Conservation (phyloP, 37 sponge, comb jelly and placozoan genomes). For the Hormiphora californensis region DNA sequence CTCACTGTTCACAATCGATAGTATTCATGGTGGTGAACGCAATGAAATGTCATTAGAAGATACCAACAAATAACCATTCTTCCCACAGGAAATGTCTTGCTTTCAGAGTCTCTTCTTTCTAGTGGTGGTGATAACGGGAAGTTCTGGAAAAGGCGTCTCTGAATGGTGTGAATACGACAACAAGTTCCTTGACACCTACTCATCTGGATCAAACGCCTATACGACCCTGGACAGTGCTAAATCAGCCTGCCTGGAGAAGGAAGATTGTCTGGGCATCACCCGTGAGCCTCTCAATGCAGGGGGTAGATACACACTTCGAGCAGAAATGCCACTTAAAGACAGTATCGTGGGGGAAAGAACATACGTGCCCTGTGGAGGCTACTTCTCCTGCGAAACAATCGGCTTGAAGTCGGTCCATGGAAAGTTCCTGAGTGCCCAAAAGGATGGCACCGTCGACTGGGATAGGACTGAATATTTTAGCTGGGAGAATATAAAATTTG, state of each 20-base stretch:
- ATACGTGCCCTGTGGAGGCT: neutral
- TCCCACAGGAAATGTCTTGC: no score
- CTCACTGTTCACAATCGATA: no score
- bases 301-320: neutral
- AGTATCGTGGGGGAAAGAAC: neutral
- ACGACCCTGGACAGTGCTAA: neutral
- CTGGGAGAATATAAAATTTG: neutral
- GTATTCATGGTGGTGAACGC: no score
- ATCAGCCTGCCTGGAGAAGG: neutral
- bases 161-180: neutral
- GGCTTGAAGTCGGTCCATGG: neutral
- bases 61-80: no score
- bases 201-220: neutral
- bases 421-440: neutral
- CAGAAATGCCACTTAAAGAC: neutral
- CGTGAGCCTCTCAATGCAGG: neutral
- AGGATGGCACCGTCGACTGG: neutral
- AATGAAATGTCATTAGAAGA: no score
- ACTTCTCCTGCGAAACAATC: neutral
- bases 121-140: no score
- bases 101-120: no score
- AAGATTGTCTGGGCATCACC: slow-evolving; percentile 11
- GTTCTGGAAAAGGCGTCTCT: neutral
- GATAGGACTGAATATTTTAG: neutral
- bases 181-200: neutral